These are phyloP conservation scores for Gopherus flavomarginatus DNA, from an alignment of 2,113 vertebrate genomes.

Conservation along the genomic window DNA sequence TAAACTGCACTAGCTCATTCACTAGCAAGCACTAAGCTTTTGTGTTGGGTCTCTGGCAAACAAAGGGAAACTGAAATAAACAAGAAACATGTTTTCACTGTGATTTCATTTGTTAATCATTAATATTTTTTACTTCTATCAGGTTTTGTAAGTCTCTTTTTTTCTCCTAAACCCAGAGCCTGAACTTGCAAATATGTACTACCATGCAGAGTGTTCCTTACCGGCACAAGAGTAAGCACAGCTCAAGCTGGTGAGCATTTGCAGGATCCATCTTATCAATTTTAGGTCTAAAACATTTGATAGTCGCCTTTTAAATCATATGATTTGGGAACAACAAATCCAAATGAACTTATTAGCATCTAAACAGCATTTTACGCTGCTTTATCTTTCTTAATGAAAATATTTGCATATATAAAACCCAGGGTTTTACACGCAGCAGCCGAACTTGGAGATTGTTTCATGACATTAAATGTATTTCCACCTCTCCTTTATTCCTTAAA, in stretches of 20 bases:
- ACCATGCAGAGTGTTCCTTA: constrained; percentile 3
- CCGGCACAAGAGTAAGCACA: constrained; percentile 44
- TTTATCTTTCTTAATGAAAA: constrained; percentile 14
- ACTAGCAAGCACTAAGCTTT: not conserved
- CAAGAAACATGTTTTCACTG: not conserved
- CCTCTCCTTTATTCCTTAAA: not conserved
- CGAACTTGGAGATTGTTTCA: not conserved
- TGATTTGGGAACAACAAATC: constrained; percentile 34
- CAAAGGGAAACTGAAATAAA: not conserved
- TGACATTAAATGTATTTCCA: not conserved
- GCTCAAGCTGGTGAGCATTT: constrained; percentile 48
- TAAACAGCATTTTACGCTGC: constrained; percentile 6
- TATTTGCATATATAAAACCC: not conserved
- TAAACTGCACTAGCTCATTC: not conserved
- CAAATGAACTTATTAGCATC: constrained; percentile 35
- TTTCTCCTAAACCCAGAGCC: not conserved
- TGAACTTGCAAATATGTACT: constrained; percentile 30
- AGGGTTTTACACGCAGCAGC: not conserved
- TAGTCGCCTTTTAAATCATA: not conserved
- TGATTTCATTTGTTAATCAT: constrained; percentile 9
- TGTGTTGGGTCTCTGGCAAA: not conserved
- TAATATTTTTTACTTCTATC: constrained; percentile 43
- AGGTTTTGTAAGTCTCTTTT: constrained; percentile 52
- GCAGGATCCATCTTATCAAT: constrained; percentile 56
- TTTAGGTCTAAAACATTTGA: constrained; percentile 15